Percentiles rank a stretch among this genome's conserved stretches.
These are phyloP conservation scores for Eucriotettix oculatus DNA, from an alignment of 2,888 invertebrate species.

Conservation along the genomic window DNA sequence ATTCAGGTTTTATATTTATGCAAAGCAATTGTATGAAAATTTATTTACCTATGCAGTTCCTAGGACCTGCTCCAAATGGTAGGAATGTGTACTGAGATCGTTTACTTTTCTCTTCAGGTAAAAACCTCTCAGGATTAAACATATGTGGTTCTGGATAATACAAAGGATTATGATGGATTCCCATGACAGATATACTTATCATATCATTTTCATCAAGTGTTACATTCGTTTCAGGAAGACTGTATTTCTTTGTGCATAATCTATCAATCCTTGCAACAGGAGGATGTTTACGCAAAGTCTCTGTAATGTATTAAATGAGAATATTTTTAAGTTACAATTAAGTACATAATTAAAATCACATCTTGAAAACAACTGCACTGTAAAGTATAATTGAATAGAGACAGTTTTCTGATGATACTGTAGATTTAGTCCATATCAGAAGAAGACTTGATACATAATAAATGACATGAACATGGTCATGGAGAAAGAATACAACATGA, in stretches of 20 bases:
- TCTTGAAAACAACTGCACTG: too few relatives aligned
- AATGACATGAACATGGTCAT: too few relatives aligned
- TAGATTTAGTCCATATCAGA: too few relatives aligned
- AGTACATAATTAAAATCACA: too few relatives aligned
- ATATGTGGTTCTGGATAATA: constrained; percentile 19
- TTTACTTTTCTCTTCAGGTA: constrained; percentile 14
- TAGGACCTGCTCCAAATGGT: constrained; percentile 26
- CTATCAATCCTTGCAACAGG: constrained; percentile 35
- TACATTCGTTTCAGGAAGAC: constrained; percentile 30
- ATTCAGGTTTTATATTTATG: too few relatives aligned
- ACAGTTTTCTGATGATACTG: too few relatives aligned
- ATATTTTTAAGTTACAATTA: neutral
- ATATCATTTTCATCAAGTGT: constrained; percentile 29
- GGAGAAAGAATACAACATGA: too few relatives aligned
- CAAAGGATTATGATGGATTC: constrained; percentile 18
- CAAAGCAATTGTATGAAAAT: neutral
- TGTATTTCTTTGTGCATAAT: constrained; percentile 35
- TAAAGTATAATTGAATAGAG: too few relatives aligned
- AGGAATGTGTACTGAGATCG: constrained; percentile 16
- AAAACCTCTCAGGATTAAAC: constrained; percentile 20
- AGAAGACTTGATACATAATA: too few relatives aligned
- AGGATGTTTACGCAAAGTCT: constrained; percentile 40
- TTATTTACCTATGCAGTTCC: constrained; percentile 33
- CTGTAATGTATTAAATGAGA: constrained; percentile 22
- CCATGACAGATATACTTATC: constrained; percentile 22